Conservation (phyloP, 2,113 vertebrate genomes). For the Gnathonemus longibarbis region DNA sequence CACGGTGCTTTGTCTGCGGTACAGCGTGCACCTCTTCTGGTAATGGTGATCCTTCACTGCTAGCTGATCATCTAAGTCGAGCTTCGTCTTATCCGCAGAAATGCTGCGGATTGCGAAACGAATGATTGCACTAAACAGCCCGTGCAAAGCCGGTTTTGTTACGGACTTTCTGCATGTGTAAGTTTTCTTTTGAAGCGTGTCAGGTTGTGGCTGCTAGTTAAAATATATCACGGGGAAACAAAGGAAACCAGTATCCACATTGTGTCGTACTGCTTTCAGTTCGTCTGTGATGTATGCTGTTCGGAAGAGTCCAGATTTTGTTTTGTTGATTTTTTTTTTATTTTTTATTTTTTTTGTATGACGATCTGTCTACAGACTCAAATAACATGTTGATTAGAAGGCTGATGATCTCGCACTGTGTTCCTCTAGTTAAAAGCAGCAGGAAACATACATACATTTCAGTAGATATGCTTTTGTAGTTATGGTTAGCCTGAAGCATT, state of each 20-base stretch:
- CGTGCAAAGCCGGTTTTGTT: neutral
- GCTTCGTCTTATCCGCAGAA: neutral
- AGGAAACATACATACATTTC: neutral
- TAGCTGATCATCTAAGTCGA: neutral
- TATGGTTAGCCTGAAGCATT: constrained; percentile 16
- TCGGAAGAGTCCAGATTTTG: neutral
- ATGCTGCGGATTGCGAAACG: neutral
- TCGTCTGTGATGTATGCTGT: constrained; percentile 4
- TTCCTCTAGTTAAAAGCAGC: constrained; percentile 2
- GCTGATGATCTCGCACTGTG: constrained; percentile 21
- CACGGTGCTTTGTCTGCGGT: neutral
- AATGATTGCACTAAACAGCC: neutral
- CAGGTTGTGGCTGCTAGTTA: neutral
- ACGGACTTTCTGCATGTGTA: constrained; percentile 17
- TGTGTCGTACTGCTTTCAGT: neutral
- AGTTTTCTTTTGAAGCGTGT: constrained; percentile 6
- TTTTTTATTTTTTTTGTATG: neutral
- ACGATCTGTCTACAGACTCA: neutral
- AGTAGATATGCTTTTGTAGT: neutral
- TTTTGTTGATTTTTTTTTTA: neutral
- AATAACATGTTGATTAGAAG: neutral
- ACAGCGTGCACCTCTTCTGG: neutral
- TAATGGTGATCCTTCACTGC: neutral
- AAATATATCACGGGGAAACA: neutral
- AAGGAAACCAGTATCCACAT: neutral